A percentile compares a stretch with the other conserved stretches of the same genome.
Conservation (phyloP, 2,888 invertebrate genomes). For the Leptopilina syphax region DNA sequence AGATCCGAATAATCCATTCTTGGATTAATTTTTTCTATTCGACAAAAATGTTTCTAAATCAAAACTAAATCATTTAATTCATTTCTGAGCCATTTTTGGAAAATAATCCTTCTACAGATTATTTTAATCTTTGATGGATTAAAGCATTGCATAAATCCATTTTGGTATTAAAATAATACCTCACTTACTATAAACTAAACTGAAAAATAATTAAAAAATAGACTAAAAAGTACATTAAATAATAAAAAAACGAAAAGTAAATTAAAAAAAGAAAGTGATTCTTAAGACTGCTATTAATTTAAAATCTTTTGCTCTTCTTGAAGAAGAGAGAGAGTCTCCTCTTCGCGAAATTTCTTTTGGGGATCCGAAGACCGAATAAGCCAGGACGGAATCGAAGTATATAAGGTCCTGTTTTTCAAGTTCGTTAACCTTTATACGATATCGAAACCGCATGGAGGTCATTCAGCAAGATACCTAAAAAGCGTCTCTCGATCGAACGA, state of each 20-base stretch:
- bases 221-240: no score
- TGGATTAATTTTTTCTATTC: no score
- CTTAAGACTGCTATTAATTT: slow-evolving; percentile 25
- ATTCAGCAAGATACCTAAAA: slow-evolving; percentile 51
- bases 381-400: slow-evolving; percentile 37
- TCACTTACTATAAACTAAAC: no score
- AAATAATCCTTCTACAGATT: no score
- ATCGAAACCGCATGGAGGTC: slow-evolving; percentile 58
- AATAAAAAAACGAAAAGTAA: neutral
- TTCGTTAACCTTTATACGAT: slow-evolving; percentile 59
- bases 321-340: neutral
- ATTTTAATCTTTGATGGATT: no score
- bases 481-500: slow-evolving; percentile 39
- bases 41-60: no score
- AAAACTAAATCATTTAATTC: no score
- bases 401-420: slow-evolving; percentile 44
- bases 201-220: no score
- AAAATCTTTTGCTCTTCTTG: slow-evolving; percentile 38
- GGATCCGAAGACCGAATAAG: slow-evolving; percentile 5
- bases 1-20: no score
- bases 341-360: slow-evolving; percentile 39
- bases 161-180: no score
- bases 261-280: neutral
- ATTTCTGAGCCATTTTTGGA: no score
- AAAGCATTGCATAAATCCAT: no score